Conservation (phyloP, 2,888 invertebrate species). For the Lasioglossum villosulum region DNA sequence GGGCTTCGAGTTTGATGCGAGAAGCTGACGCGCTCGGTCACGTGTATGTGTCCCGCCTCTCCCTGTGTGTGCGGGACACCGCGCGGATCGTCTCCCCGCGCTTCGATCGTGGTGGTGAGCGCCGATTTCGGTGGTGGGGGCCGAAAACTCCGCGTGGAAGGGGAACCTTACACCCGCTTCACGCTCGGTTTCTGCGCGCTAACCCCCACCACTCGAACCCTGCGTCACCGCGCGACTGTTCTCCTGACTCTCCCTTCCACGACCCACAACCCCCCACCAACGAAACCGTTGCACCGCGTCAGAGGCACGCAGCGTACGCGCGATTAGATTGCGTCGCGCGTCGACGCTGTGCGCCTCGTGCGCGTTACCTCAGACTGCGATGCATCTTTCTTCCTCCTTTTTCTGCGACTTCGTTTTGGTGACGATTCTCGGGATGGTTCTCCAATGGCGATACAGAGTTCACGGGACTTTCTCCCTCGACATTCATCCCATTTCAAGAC, state of each 20-base stretch:
- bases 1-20: slow-evolving; percentile 75
- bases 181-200: slow-evolving; percentile 72
- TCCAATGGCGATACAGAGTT: background rate
- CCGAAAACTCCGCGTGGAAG: slow-evolving; percentile 27
- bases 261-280: background rate
- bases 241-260: slow-evolving; percentile 30
- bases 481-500: background rate
- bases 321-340: slow-evolving; percentile 78
- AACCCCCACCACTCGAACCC: slow-evolving; percentile 50
- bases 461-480: background rate
- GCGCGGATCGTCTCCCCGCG: slow-evolving; percentile 30
- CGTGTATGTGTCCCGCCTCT: slow-evolving; percentile 28
- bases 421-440: background rate
- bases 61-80: slow-evolving; percentile 21
- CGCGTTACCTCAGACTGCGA: background rate
- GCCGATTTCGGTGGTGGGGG: slow-evolving; percentile 22
- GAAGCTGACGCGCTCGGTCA: slow-evolving; percentile 64
- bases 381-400: background rate
- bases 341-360: slow-evolving; percentile 64
- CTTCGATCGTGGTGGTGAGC: slow-evolving; percentile 46
- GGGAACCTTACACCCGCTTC: slow-evolving; percentile 68
- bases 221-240: slow-evolving; percentile 61
- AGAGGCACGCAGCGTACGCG: slow-evolving; percentile 55
- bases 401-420: background rate
- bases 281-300: slow-evolving; percentile 40